Conservation (phyloP, 1,140 invertebrate genomes). For the Tigriopus japonicus region DNA sequence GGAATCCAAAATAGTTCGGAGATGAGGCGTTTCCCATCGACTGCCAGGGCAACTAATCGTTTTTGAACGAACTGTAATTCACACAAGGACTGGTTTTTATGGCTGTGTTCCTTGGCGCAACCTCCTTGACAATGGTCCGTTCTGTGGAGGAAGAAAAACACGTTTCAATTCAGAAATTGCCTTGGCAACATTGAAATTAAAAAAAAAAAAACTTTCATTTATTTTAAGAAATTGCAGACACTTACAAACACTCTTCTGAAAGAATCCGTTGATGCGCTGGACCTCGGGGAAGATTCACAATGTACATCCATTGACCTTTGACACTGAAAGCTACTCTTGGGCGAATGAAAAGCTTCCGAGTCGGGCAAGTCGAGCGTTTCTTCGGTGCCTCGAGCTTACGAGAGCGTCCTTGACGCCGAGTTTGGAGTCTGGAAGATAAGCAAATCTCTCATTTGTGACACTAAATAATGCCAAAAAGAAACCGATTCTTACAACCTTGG, state of each 20-base stretch:
- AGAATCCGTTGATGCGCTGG: neutral
- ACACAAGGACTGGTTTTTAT: neutral
- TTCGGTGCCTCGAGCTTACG: neutral
- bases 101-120: neutral
- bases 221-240: neutral
- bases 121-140: neutral
- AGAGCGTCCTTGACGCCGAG: neutral
- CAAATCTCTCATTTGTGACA: neutral
- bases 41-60: neutral
- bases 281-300: neutral
- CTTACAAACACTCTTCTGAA: neutral
- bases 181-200: too few relatives aligned
- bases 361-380: neutral
- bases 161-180: too few relatives aligned
- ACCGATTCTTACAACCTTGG: neutral
- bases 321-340: neutral
- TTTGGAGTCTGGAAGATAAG: neutral
- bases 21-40: neutral
- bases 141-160: neutral
- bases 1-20: neutral
- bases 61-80: neutral
- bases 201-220: too few relatives aligned
- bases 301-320: neutral
- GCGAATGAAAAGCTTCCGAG: neutral
- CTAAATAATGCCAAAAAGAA: neutral